Conservation (phyloP, 2,113 vertebrate genomes). For the Eudyptes chrysolophus region DNA sequence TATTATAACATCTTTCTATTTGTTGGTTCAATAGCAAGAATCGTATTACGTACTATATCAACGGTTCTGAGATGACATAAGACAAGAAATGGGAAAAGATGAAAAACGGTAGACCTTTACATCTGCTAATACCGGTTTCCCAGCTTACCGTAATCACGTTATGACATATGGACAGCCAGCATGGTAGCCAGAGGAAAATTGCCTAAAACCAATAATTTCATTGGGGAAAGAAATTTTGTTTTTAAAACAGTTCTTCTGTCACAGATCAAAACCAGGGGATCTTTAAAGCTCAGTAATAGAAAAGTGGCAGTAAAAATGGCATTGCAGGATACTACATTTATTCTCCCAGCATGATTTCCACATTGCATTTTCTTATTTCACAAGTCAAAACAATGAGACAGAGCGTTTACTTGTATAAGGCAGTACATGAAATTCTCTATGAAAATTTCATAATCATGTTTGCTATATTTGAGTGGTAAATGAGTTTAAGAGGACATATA, state of each 20-base stretch:
- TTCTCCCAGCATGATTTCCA: not conserved
- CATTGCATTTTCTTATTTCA: not conserved
- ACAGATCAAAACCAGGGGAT: not conserved
- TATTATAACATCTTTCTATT: not conserved
- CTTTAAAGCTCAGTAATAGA: not conserved
- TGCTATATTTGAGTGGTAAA: not conserved
- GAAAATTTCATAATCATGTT: not conserved
- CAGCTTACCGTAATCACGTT: not conserved
- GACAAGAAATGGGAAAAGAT: not conserved
- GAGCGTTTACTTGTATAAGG: not conserved
- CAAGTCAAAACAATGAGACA: not conserved
- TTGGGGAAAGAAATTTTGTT: not conserved
- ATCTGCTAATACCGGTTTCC: not conserved
- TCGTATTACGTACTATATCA: not conserved
- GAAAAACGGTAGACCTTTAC: not conserved
- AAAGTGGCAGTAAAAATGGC: not conserved
- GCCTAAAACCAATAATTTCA: not conserved
- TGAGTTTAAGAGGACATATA: not conserved
- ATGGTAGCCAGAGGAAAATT: not conserved
- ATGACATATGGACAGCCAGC: not conserved
- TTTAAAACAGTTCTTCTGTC: not conserved
- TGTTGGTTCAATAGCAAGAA: not conserved
- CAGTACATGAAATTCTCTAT: not conserved
- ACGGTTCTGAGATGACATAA: not conserved
- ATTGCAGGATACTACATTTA: not conserved